Evolutionary conservation across 2,113 vertebrate genomes (phyloP).

Genomic region (Muntiacus reevesi): DNA sequence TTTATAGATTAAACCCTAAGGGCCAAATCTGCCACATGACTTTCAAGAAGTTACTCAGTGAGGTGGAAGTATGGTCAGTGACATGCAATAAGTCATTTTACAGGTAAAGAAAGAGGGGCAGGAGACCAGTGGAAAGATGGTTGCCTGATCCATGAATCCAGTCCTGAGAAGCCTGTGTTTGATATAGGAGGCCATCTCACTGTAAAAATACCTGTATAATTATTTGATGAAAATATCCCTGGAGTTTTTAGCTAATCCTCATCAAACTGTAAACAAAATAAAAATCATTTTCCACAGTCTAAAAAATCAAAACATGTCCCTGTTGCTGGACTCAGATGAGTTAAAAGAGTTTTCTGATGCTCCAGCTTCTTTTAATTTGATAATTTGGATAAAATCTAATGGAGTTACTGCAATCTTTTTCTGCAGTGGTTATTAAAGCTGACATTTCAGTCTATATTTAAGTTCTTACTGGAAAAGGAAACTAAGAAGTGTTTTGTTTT

Average conservation of each 20-base stretch:
- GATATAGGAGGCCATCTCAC: too few species aligned
- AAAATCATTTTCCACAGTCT: not conserved
- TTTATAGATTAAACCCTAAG: not conserved
- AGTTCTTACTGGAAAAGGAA: slow-evolving; percentile 1
- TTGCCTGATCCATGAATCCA: accelerated
- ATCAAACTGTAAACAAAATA: not conserved
- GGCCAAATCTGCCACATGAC: not conserved
- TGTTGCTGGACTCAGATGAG: not conserved
- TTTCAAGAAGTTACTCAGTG: not conserved
- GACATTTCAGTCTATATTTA: not conserved
- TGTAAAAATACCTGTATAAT: not conserved
- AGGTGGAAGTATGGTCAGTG: not conserved
- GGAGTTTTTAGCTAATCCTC: not conserved
- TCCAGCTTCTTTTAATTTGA: not conserved
- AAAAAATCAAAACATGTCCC: not conserved
- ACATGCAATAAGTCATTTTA: not conserved
- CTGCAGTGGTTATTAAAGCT: not conserved
- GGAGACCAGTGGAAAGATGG: not conserved
- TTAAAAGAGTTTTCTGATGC: not conserved
- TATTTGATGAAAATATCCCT: not conserved
- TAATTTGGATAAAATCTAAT: not conserved
- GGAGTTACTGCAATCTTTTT: not conserved
- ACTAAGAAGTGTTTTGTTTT: not conserved
- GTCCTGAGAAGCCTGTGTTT: not conserved
- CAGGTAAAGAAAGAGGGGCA: not conserved